These are phyloP conservation scores for Itoplectis maculator DNA, from an alignment of 2,888 invertebrate species.

Conservation along the genomic window DNA sequence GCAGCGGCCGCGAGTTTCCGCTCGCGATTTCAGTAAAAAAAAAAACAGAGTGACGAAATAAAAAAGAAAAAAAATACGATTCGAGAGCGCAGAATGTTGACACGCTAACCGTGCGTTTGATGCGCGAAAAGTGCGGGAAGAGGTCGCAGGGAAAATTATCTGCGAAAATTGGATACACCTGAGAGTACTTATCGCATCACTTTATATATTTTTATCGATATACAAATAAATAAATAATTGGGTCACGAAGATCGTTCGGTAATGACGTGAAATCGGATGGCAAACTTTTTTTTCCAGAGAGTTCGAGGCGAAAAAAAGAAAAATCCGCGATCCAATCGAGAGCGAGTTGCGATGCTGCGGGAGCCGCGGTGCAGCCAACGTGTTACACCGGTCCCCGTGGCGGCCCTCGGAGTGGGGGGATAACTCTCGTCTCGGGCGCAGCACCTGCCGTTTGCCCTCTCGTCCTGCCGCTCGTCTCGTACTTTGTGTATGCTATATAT, in stretches of 20 bases:
- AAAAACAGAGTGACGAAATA: too few species aligned
- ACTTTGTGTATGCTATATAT: too few species aligned
- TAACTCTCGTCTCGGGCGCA: constrained; percentile 57
- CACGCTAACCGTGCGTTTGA: neutral
- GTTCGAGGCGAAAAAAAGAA: neutral
- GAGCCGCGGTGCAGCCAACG: too few species aligned
- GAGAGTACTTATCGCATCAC: neutral
- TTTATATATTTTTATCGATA: too few species aligned
- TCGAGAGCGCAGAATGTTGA: too few species aligned
- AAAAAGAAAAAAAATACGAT: too few species aligned
- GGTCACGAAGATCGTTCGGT: too few species aligned
- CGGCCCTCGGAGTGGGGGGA: constrained; percentile 35
- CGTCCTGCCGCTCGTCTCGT: neutral
- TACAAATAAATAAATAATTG: too few species aligned
- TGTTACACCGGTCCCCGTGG: constrained; percentile 25
- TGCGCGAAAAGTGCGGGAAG: neutral
- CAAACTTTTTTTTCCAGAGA: too few species aligned
- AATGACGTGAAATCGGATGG: too few species aligned
- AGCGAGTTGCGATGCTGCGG: constrained; percentile 13
- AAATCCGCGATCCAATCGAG: constrained; percentile 26
- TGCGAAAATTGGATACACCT: neutral
- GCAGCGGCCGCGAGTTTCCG: neutral
- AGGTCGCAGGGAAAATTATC: too few species aligned
- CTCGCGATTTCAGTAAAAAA: neutral
- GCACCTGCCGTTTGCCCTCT: constrained; percentile 65